phyloP scores from a whole-genome alignment of 2,888 invertebrate genomes.

The Notodonta dromedarius region DNA sequence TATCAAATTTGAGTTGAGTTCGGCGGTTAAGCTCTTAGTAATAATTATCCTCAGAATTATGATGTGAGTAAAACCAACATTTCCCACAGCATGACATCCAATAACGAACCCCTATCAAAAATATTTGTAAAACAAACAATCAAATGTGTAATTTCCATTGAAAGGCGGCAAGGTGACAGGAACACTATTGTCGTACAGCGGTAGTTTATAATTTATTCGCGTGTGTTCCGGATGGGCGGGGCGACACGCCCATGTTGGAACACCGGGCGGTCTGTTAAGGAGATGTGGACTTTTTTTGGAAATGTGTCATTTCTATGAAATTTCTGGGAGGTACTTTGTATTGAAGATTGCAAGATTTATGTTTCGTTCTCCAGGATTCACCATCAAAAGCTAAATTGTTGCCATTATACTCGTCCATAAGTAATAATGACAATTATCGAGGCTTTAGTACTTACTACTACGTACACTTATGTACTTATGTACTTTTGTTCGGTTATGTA shows the following conservation, averaged over 20 bases:
- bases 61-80: background rate
- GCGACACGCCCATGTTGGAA: constrained; percentile 60
- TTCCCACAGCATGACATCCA: background rate
- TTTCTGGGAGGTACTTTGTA: background rate
- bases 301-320: background rate
- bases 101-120: background rate
- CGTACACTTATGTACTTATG: no score
- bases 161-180: constrained; percentile 22
- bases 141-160: constrained; percentile 20
- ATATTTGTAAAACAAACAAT: constrained; percentile 13
- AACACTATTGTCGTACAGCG: constrained; percentile 33
- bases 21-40: background rate
- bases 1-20: no score
- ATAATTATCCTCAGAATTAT: background rate
- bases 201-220: constrained; percentile 58
- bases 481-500: no score
- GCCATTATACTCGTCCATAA: no score
- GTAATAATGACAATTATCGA: no score
- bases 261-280: constrained; percentile 63
- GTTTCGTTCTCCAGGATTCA: no score
- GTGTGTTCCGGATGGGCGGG: constrained; percentile 62
- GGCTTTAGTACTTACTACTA: no score
- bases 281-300: constrained; percentile 26
- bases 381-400: no score
- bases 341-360: background rate